phyloP scores from a whole-genome alignment of 2,888 invertebrate genomes.

The Orchestes rusci region DNA sequence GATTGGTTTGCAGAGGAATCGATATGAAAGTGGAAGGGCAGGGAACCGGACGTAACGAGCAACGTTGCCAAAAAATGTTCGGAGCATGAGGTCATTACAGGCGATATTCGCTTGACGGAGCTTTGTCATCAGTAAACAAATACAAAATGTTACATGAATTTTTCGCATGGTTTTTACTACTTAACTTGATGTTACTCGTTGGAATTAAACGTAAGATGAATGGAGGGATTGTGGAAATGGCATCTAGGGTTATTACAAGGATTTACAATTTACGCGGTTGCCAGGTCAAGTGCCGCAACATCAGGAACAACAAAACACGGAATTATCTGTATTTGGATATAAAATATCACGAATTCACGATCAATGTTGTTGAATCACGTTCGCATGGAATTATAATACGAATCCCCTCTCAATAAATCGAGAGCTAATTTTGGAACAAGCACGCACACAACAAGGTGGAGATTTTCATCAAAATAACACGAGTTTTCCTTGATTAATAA shows the following conservation, averaged over 20 bases:
- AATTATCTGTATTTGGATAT: conserved; percentile 38
- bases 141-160: conserved; percentile 40
- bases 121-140: conserved; percentile 54
- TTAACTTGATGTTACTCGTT: too few relatives aligned
- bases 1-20: conserved; percentile 58
- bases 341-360: conserved; percentile 23
- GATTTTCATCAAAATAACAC: conserved; percentile 19
- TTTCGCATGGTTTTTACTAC: conserved; percentile 24
- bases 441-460: conserved; percentile 23
- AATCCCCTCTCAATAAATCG: too few relatives aligned
- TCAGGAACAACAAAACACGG: conserved; percentile 44
- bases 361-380: too few relatives aligned
- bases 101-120: conserved; percentile 40
- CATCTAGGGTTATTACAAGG: too few relatives aligned
- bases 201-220: too few relatives aligned
- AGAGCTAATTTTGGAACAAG: conserved; percentile 40
- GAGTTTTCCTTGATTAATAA: conserved; percentile 20
- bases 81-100: conserved; percentile 42
- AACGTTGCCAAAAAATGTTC: conserved; percentile 49
- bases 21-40: conserved; percentile 54
- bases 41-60: conserved; percentile 50
- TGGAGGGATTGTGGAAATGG: too few relatives aligned
- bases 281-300: conserved; percentile 45
- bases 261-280: conserved; percentile 44
- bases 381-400: too few relatives aligned